A percentile compares a stretch with the other conserved stretches of the same genome.
Evolutionary conservation across 2,797 vertebrate genomes (phyloP).

Genomic region (Chaenodraco wilsoni): DNA sequence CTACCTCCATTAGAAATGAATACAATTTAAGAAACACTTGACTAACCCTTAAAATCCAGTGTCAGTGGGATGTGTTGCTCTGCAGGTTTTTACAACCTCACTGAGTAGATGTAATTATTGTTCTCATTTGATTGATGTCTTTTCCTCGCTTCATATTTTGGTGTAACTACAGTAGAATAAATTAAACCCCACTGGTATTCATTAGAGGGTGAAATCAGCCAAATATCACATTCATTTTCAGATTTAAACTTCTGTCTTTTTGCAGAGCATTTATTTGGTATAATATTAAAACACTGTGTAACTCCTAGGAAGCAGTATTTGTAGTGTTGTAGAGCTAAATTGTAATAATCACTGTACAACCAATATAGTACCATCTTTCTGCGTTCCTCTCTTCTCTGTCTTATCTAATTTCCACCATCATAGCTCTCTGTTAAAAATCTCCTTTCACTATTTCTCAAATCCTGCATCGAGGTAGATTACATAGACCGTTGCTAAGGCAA

Average conservation of each 20-base stretch:
- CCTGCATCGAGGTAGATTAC: constrained; percentile 54
- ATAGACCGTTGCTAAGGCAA: constrained; percentile 73
- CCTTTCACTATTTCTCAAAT: constrained; percentile 34
- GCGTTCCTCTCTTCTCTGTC: neutral
- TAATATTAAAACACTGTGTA: constrained; percentile 8
- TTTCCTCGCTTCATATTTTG: neutral
- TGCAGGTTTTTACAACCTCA: constrained; percentile 21
- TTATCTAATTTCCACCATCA: constrained; percentile 36
- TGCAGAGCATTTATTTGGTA: neutral
- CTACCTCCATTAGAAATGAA: constrained; percentile 14
- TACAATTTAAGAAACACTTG: neutral
- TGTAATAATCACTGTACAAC: constrained; percentile 18
- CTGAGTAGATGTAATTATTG: constrained; percentile 21
- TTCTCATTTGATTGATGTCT: constrained; percentile 24
- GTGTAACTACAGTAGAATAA: constrained; percentile 13
- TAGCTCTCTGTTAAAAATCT: constrained; percentile 26
- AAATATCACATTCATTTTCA: constrained; percentile 13
- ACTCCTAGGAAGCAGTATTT: neutral
- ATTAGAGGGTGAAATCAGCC: constrained; percentile 6
- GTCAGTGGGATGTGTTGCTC: constrained; percentile 5
- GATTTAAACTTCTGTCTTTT: constrained; percentile 1
- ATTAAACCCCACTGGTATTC: constrained; percentile 15
- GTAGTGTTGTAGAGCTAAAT: neutral
- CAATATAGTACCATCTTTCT: constrained; percentile 1
- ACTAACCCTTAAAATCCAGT: constrained; percentile 10